Base-by-base conservation (phyloP, 2,888 invertebrate species). In the Augochlorella aurata region DNA sequence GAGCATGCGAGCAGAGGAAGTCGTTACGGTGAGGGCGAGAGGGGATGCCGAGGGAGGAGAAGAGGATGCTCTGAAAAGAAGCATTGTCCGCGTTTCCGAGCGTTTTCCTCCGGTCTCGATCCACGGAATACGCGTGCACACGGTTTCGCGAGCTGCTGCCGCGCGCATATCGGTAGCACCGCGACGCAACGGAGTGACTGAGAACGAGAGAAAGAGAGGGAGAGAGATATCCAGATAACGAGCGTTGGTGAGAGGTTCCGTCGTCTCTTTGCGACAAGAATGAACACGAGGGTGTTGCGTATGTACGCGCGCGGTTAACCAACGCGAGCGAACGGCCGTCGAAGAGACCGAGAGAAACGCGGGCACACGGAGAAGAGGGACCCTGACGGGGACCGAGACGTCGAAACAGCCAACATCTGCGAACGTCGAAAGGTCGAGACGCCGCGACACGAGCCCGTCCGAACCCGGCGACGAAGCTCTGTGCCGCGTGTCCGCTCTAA, bases 11-110 rank as follows among this genome's bases (percentile, higher is more conserved):
- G 29, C 18, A 44, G 24, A 54, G 70, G 65, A 44, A 44, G 65
- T 38, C 12, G 38, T 38, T n/a, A 65, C 65, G n/a, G 44, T 0
- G 24, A 14, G 10, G 8, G 68, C n/a, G 52, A 24, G 58, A n/a
- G 18, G 29, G 16, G 49, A n/a, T 18, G n/a, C 38, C 9, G 70
- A 44, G 61, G 14, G 52, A 61, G 24, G 29, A 7, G 7, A 2
- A 38, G 45, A 29, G 50, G 68, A 68, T 79, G 74, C 71, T 83
- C 77, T 83, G 83, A 82, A 83, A 83, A 83, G 78, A 83, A 83
- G 83, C 83, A 83, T 83, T 83, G 83, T 83, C 78, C 83, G 76
- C 61, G 72, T 81, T 81, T 81, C 81, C 82, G 69, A 82, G 74
- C 74, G 83, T 82, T 82, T 82, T 82, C 82, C 83, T 76, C 58